Conservation (phyloP, 37 sponge, comb jelly and placozoan species). For the Spongilla lacustris region DNA sequence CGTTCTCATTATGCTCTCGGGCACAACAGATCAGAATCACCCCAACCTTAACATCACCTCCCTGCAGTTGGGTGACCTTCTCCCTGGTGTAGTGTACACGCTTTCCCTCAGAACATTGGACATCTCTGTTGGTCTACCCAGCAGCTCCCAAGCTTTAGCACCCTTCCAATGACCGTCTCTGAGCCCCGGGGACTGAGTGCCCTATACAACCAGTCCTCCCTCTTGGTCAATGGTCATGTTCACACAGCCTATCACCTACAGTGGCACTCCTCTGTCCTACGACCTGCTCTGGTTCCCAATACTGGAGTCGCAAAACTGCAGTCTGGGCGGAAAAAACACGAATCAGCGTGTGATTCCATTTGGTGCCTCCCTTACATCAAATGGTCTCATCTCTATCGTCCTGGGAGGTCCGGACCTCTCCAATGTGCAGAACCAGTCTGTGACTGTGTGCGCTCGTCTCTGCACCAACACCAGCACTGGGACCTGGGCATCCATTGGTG, state of each 20-base stretch:
- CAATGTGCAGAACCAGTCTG: background rate
- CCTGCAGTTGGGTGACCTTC: background rate
- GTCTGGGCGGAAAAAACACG: background rate
- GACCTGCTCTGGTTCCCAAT: background rate
- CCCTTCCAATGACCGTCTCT: background rate
- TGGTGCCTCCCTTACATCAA: background rate
- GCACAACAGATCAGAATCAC: background rate
- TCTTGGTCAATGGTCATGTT: background rate
- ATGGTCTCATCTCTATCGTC: background rate
- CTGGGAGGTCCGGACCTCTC: background rate
- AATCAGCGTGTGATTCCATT: background rate
- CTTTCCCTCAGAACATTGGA: background rate
- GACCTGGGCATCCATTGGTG: background rate
- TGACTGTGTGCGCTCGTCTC: background rate
- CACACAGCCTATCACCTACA: background rate
- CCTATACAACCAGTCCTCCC: background rate
- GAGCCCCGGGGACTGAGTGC: background rate
- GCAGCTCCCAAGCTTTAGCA: background rate
- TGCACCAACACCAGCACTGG: background rate
- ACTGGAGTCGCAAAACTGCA: background rate
- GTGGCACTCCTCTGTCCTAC: background rate
- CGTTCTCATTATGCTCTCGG: background rate
- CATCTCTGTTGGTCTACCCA: background rate
- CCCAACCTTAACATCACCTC: background rate
- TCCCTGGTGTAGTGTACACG: background rate